Conservation (phyloP, 2,797 vertebrate genomes). For the Acomys russatus region DNA sequence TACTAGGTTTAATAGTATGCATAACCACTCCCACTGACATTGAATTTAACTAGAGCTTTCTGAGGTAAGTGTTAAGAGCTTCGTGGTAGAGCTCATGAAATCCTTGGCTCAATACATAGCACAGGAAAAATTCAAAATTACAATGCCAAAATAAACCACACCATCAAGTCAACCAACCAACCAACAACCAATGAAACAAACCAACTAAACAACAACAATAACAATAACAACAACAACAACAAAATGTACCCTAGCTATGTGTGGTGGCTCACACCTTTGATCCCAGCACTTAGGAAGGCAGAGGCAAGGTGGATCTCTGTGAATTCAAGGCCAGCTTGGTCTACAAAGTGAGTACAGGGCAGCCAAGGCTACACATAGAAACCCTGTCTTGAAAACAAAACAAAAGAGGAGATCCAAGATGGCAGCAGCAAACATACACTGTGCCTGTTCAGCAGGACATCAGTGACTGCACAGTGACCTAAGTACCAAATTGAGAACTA, state of each 20-base stretch:
- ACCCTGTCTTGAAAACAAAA: too few species aligned
- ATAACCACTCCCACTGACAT: neutral
- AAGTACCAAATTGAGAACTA: too few species aligned
- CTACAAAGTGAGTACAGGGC: too few species aligned
- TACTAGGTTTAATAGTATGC: too few species aligned
- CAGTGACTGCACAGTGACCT: too few species aligned
- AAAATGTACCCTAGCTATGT: neutral
- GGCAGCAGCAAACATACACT: too few species aligned
- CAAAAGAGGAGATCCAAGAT: too few species aligned
- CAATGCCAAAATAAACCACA: neutral
- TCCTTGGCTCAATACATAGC: neutral
- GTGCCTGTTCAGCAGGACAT: too few species aligned
- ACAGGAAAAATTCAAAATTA: neutral
- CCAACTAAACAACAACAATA: neutral
- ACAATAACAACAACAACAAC: neutral
- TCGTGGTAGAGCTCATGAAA: neutral
- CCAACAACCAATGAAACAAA: neutral
- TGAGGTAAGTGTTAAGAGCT: neutral
- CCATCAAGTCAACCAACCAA: neutral
- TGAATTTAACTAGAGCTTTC: conserved; percentile 17
- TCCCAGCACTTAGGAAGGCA: too few species aligned
- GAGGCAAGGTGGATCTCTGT: too few species aligned
- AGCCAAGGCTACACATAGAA: too few species aligned
- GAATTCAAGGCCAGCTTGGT: too few species aligned
- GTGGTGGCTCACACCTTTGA: neutral